Conservation (phyloP, 1,140 invertebrate genomes). For the Eupristina koningsbergeri region DNA sequence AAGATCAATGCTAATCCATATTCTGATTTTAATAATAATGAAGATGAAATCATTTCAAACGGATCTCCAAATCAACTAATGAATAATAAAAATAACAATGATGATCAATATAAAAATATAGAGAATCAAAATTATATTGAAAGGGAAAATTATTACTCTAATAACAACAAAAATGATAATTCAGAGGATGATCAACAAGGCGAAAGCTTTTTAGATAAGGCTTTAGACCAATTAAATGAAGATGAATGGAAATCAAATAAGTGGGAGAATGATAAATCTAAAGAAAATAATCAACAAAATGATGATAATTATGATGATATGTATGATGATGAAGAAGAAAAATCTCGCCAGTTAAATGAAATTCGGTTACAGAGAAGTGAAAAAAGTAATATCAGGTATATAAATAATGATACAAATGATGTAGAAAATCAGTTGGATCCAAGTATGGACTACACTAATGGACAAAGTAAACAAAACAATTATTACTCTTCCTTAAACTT, state of each 20-base stretch:
- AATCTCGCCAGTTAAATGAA: slow-evolving; percentile 56
- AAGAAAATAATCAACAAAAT: slow-evolving; percentile 57
- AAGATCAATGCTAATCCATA: slow-evolving; percentile 65
- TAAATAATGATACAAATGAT: slow-evolving; percentile 52
- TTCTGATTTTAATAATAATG: slow-evolving; percentile 50
- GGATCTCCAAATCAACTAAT: not conserved
- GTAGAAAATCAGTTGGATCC: slow-evolving; percentile 56
- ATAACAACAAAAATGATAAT: slow-evolving; percentile 51
- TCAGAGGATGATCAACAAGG: slow-evolving; percentile 45
- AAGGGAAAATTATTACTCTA: slow-evolving; percentile 49
- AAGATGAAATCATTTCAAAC: not conserved
- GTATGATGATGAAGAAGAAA: slow-evolving; percentile 49
- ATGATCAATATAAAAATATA: slow-evolving; percentile 3
- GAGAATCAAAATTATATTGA: slow-evolving; percentile 8
- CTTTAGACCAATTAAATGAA: slow-evolving; percentile 41
- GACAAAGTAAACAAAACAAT: slow-evolving; percentile 52
- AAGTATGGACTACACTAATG: slow-evolving; percentile 62
- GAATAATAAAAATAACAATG: not conserved
- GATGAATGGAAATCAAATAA: slow-evolving; percentile 57
- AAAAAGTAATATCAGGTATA: slow-evolving; percentile 36
- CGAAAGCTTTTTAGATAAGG: slow-evolving; percentile 53
- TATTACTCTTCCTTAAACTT: slow-evolving; percentile 46
- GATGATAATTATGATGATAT: slow-evolving; percentile 61
- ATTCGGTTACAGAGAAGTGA: slow-evolving; percentile 61
- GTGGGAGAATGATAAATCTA: slow-evolving; percentile 55